Conservation (phyloP, 2,797 vertebrate species). For the Etheostoma nigrum region DNA sequence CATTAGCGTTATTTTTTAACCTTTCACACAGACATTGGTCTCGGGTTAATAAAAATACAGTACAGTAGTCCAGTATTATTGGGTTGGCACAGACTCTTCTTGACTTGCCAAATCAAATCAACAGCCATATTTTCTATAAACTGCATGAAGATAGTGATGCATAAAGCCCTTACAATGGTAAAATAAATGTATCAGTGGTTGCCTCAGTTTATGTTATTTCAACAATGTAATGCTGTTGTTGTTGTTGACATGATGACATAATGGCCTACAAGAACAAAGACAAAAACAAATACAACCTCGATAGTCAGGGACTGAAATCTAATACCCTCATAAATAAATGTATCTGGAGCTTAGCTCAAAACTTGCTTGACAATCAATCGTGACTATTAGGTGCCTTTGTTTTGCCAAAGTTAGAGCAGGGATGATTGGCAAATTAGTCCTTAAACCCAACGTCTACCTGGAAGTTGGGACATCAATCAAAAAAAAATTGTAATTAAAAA, state of each 20-base stretch:
- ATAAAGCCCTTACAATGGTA: too few relatives aligned
- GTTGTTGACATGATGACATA: background rate
- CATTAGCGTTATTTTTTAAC: background rate
- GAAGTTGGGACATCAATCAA: background rate
- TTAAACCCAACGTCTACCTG: background rate
- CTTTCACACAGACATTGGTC: background rate
- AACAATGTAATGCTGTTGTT: background rate
- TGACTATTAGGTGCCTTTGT: background rate
- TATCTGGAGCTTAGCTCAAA: slow-evolving; percentile 7
- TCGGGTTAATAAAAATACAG: too few relatives aligned
- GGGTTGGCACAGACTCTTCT: too few relatives aligned
- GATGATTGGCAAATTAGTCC: background rate
- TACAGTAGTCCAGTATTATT: too few relatives aligned
- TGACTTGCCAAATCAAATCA: too few relatives aligned
- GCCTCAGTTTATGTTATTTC: background rate
- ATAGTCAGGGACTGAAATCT: slow-evolving; percentile 11
- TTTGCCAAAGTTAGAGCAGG: background rate
- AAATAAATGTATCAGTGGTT: background rate
- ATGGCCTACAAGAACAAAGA: background rate
- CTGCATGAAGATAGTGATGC: too few relatives aligned
- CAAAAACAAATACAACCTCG: background rate
- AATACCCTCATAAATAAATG: background rate
- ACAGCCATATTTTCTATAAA: too few relatives aligned
- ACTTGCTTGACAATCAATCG: background rate
- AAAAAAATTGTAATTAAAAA: background rate